Evolutionary conservation across 2,113 vertebrate genomes (phyloP).

Genomic region (Aldabrachelys gigantea): DNA sequence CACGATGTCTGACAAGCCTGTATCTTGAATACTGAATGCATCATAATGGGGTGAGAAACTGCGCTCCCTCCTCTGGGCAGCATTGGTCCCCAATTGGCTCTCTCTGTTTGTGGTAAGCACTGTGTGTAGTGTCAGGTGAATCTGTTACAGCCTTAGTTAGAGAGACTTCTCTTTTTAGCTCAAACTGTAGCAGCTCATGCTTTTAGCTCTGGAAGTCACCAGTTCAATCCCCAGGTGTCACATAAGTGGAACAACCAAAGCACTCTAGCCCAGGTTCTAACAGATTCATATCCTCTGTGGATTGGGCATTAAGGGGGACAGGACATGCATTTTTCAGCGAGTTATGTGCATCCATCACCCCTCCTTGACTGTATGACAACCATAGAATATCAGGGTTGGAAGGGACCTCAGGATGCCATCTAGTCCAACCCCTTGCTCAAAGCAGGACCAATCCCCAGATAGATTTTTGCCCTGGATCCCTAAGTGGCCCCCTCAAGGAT

Average conservation of each 20-base stretch:
- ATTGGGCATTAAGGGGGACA: not conserved
- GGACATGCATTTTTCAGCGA: not conserved
- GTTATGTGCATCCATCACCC: not conserved
- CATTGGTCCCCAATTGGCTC: no score
- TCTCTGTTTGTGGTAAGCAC: no score
- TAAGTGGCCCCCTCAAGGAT: no score
- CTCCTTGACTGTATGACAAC: no score
- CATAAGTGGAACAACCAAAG: not conserved
- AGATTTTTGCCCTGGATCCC: no score
- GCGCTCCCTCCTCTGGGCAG: no score
- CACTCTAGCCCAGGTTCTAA: not conserved
- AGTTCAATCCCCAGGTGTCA: not conserved
- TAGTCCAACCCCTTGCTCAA: no score
- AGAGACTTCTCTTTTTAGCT: not conserved
- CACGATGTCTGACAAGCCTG: constrained; percentile 40
- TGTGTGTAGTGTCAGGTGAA: not conserved
- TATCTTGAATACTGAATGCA: constrained; percentile 42
- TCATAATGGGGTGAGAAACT: not conserved
- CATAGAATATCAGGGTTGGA: no score
- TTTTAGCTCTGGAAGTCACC: not conserved
- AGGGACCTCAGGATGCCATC: no score
- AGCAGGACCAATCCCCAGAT: no score
- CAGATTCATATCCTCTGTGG: not conserved
- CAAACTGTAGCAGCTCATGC: not conserved
- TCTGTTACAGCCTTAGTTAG: not conserved